Evolutionary conservation across 2,888 invertebrate genomes (phyloP).

Genomic region (Epirrhoe tristata): DNA sequence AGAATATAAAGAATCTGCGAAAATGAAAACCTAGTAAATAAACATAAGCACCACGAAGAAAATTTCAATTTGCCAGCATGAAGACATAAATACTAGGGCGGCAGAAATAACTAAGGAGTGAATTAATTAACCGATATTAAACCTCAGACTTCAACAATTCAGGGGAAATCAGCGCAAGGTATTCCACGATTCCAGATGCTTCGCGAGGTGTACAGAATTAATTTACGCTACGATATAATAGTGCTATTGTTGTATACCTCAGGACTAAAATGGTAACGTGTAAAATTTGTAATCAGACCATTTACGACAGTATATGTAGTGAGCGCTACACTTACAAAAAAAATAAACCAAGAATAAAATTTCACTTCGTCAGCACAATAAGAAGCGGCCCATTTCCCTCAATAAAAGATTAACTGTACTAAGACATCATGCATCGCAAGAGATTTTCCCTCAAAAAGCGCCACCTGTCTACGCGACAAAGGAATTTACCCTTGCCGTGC

Average conservation of each 20-base stretch:
- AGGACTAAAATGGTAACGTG: neutral
- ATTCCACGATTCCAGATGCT: constrained; percentile 16
- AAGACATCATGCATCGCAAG: constrained; percentile 33
- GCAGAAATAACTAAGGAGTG: constrained; percentile 33
- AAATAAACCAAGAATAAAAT: neutral
- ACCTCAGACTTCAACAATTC: constrained; percentile 33
- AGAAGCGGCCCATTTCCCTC: constrained; percentile 11
- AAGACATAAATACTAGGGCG: constrained; percentile 24
- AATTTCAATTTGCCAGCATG: constrained; percentile 8
- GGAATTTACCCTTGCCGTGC: constrained; percentile 59
- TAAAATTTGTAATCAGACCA: neutral
- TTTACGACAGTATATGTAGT: too few relatives aligned
- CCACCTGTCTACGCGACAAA: constrained; percentile 51
- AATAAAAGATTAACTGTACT: constrained; percentile 24
- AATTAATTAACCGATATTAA: constrained; percentile 43
- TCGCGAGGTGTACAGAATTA: constrained; percentile 14
- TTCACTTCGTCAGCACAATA: constrained; percentile 7
- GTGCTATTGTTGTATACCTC: neutral
- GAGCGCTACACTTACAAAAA: too few relatives aligned
- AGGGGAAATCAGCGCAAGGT: constrained; percentile 29
- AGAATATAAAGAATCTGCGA: neutral
- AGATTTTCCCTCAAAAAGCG: constrained; percentile 44
- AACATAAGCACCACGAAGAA: neutral
- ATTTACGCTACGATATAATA: constrained; percentile 17
- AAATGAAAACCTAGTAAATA: neutral